These are phyloP conservation scores for Hippocampus zosterae DNA, from an alignment of 2,113 vertebrate genomes.

Conservation along the genomic window DNA sequence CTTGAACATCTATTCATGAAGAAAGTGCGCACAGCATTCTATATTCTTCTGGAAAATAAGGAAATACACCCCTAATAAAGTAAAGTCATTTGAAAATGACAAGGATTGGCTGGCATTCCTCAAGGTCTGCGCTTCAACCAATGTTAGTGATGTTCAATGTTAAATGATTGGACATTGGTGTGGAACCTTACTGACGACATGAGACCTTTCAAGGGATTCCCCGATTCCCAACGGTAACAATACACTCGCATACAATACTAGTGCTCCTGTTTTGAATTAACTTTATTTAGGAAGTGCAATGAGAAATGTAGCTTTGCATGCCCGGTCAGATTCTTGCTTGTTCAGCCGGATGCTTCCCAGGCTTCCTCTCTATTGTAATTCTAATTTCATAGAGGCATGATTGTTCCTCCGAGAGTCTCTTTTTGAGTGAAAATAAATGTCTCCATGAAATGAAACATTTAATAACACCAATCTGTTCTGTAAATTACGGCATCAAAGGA, in stretches of 20 bases:
- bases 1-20: background rate
- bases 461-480: too few species aligned
- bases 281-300: background rate
- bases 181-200: background rate
- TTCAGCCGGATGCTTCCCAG: background rate
- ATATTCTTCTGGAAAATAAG: background rate
- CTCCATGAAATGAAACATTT: too few species aligned
- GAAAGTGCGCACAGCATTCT: background rate
- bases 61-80: background rate
- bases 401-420: background rate
- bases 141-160: background rate
- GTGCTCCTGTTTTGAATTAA: background rate
- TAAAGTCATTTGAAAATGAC: background rate
- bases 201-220: background rate
- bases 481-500: too few species aligned
- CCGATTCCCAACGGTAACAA: background rate
- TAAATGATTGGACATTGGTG: background rate
- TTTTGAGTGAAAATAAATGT: too few species aligned
- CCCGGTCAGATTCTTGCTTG: background rate
- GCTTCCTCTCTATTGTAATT: background rate
- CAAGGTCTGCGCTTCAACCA: background rate
- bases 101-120: background rate
- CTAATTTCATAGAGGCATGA: background rate
- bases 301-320: background rate
- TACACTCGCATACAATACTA: background rate